Evolutionary conservation across 2,888 invertebrate genomes (phyloP), one percentile per base, ranked within the genome.

Genomic region (Eilema depressum): DNA sequence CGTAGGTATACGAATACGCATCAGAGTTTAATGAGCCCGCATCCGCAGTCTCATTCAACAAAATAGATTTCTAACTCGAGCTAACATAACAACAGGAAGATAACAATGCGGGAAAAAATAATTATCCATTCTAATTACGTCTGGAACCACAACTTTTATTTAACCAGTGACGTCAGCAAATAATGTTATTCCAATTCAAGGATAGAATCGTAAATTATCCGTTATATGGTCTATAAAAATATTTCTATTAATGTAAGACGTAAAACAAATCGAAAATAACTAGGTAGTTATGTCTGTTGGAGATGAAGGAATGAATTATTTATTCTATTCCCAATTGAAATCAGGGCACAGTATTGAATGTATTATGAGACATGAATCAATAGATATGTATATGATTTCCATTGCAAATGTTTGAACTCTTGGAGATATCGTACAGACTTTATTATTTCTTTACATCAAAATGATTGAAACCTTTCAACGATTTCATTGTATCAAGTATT

Each of bases 211-310:
- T 63, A 71, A 62, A 63, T 60, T 66, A 65, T 66, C 20, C 37
- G 63, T 75, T 70, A 68, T 71, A 64, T 69, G 69, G 68, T 70
- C 66, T 66, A 69, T 66, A 71, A 74, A 78, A 74, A 73, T 63
- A 81, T 73, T 74, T 76, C 56, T 66, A 70, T 30, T 62, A 71
- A 75, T 73, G 59, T 25, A 68, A 71, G 37, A 74, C 68, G 57
- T 56, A 37, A 33, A 64, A 23, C 73, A 66, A 75, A 68, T 69
- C 68, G 66, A 72, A 75, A 82, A 81, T 81, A 75, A 72, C 67
- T 74, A n/a, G n/a, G n/a, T n/a, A n/a, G n/a, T n/a, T n/a, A 69
- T 71, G 80, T 67, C 69, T 25, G 25, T 53, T 71, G 69, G 63
- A 73, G 68, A 75, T 73, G 47, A 23, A 60, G 33, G 30, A 53